Base-by-base conservation (phyloP, 2,888 invertebrate genomes). In the Mythimna loreyi region DNA sequence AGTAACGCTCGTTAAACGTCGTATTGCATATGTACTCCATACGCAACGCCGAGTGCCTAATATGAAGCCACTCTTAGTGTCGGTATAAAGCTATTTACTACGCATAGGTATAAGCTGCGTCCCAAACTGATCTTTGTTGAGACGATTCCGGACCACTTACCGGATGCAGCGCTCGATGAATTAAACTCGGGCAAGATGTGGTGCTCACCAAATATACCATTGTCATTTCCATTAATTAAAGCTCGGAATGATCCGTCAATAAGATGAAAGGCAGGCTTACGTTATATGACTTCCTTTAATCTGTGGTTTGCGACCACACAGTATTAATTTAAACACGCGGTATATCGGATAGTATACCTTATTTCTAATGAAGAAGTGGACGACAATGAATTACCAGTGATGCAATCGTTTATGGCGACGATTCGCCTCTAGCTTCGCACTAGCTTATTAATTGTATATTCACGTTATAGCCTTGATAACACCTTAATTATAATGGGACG, bases 171-270 rank as follows among this genome's bases (percentile, higher is more conserved):
- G n/a, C 13, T 23, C n/a, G 19, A 9, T 25, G 7, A 25, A 40
- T 6, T 40, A 16, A 40, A 16, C 40, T 16, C 21, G 19, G n/a
- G 21, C n/a, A 65, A 66, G 67, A 55, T 65, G 21, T 21, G 53
- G 16, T n/a, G 7, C n/a, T 23, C n/a, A 66, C 28, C 47, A 49
- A 67, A 61, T 36, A 28, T 49, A 49, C 49, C 33, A 36, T 49
- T 65, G 49, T 50, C 28, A 60, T 65, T 60, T 64, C 23, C 59
- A 25, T 33, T 36, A 33, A 33, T 47, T 19, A 47, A 16, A 58
- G 19, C 45, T 23, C 19, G 21, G 33, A 1, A 43, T n/a, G 40
- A 21, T 13, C 33, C 7, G 11, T 13, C 36, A 65, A 45, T 36
- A 53, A 28, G 7, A 55, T 19, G 36, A 55, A 47, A 45, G 43